A percentile compares a stretch with the other conserved stretches of the same genome.
phyloP scores from a whole-genome alignment of 2,888 invertebrate species.

The Erebia ligea region DNA sequence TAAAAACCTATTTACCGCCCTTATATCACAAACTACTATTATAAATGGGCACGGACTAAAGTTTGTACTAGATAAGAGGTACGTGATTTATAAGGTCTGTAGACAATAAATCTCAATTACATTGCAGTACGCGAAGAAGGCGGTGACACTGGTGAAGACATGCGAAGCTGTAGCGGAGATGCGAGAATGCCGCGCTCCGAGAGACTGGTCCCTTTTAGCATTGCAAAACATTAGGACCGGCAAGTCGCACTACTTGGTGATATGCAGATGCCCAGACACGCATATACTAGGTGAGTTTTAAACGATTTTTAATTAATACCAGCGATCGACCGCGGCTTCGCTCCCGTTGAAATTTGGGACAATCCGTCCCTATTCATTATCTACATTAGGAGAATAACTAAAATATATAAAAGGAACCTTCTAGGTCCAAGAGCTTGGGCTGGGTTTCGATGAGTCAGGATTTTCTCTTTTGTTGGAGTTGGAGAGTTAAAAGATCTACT shows the following conservation, averaged over 20 bases:
- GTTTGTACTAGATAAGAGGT: slow-evolving; percentile 12
- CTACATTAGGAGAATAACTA: too few species aligned
- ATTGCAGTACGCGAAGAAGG: slow-evolving; percentile 83
- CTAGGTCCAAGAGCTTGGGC: too few species aligned
- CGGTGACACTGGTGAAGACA: slow-evolving; percentile 95
- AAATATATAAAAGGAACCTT: too few species aligned
- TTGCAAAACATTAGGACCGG: slow-evolving; percentile 96
- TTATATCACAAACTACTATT: too few species aligned
- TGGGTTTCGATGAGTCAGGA: too few species aligned
- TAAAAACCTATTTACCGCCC: too few species aligned
- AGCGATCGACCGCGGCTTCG: neutral
- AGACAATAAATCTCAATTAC: slow-evolving; percentile 17
- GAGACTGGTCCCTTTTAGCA: slow-evolving; percentile 96
- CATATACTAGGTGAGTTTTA: slow-evolving; percentile 88
- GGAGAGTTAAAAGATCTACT: too few species aligned
- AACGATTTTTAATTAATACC: neutral
- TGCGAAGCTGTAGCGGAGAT: slow-evolving; percentile 96
- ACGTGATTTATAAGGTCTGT: slow-evolving; percentile 15
- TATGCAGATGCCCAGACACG: slow-evolving; percentile 94
- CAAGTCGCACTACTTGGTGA: slow-evolving; percentile 96
- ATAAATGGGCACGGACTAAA: slow-evolving; percentile 6
- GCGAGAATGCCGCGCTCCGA: slow-evolving; percentile 93
- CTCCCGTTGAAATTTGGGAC: neutral
- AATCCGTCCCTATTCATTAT: too few species aligned
- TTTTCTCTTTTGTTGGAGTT: too few species aligned